Base-by-base conservation (phyloP, 2,888 invertebrate species). In the Lithophane ornitopus region DNA sequence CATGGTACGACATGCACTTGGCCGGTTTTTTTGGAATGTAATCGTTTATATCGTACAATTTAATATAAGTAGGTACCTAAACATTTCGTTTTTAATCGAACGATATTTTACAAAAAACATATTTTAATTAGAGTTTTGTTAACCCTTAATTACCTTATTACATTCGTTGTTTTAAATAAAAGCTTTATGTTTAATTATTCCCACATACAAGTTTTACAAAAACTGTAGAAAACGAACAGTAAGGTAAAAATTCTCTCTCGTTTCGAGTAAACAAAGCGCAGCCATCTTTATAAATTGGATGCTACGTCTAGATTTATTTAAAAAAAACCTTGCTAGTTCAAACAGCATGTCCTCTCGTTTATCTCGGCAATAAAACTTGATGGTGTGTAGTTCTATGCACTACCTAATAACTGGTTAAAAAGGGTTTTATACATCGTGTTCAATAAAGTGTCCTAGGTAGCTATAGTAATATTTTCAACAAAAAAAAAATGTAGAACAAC, bases 231-330 rank as follows among this genome's bases (percentile, higher is more conserved):
- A 44, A 66, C 12, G 44, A 28, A 9, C n/a, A 39, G 2, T 39
- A 19, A 14, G n/a, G 0, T n/a, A 16, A 61, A 41, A 28, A 49
- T 28, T 26, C 16, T 34, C 9, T 6, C 16, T 16, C 11, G 14
- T 11, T 7, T 52, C 16, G 16, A 16, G 9, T 46, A 49, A 41
- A 7, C 19, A 76, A 39, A 67, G 6, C 34, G 26, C 26, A 16
- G n/a, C 49, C 65, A 46, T 61, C 34, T 54, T 34, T 59, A 46
- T 28, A n/a, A 22, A 74, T 54, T 67, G 22, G 34, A 74, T 66
- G 34, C 12, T 14, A 19, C 22, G 28, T 3, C 19, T 39, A 62
- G 12, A 56, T 62, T 74, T 46, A 56, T 59, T 59, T 16, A 34
- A 49, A 70, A 54, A 54, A 14, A 34, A n/a, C n/a, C 6, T 16